Conservation (phyloP, 2,113 vertebrate genomes). For the Phaethornis superciliosus region DNA sequence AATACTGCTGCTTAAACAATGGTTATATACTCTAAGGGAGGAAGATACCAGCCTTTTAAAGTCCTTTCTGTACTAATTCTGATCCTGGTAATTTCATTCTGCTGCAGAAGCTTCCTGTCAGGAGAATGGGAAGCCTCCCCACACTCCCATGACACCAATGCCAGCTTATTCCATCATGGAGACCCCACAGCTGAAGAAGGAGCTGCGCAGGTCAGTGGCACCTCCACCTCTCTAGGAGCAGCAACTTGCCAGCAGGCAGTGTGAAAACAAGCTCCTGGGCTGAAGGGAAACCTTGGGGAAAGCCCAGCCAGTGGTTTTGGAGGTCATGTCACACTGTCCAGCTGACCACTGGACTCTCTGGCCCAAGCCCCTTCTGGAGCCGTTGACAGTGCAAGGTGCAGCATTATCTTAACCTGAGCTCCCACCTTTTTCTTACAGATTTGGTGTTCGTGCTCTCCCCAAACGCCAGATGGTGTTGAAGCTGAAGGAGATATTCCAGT, state of each 20-base stretch:
- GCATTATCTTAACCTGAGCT: neutral
- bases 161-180: slow-evolving; percentile 93
- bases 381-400: neutral
- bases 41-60: neutral
- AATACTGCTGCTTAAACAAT: neutral
- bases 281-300: neutral
- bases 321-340: neutral
- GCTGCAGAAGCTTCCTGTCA: slow-evolving; percentile 66
- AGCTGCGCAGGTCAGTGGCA: slow-evolving; percentile 83
- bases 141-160: slow-evolving; percentile 88
- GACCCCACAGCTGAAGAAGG: slow-evolving; percentile 91
- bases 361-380: neutral
- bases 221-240: neutral
- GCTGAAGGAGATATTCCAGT: slow-evolving; percentile 96
- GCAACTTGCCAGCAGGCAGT: neutral
- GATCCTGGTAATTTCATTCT: neutral
- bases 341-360: neutral
- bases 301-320: neutral
- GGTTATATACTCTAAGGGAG: neutral
- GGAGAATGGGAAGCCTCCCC: slow-evolving; percentile 46
- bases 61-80: neutral
- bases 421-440: slow-evolving; percentile 73
- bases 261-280: neutral
- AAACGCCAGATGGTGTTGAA: slow-evolving; percentile 96
- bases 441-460: slow-evolving; percentile 90